These are phyloP conservation scores for Scortum barcoo DNA, from an alignment of 2,113 vertebrate species.

Conservation along the genomic window DNA sequence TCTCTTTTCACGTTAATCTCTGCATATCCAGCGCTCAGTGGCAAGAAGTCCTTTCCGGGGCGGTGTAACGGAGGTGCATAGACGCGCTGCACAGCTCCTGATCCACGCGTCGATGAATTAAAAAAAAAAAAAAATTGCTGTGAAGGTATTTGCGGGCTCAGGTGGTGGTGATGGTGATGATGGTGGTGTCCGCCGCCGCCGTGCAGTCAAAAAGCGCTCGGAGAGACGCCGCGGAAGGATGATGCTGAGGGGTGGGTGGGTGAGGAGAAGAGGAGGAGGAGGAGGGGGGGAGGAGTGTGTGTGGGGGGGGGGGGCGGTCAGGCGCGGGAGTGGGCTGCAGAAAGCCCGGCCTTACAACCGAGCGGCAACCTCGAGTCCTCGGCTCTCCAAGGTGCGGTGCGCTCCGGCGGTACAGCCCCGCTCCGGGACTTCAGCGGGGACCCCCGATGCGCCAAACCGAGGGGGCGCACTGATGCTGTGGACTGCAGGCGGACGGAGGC, in stretches of 20 bases:
- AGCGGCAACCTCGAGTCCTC: slow-evolving; percentile 40
- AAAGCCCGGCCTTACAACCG: slow-evolving; percentile 59
- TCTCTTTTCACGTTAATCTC: slow-evolving; percentile 89
- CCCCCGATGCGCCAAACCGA: slow-evolving; percentile 63
- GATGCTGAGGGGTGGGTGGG: too few relatives aligned
- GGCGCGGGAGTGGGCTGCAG: slow-evolving; percentile 59
- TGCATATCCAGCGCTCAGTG: slow-evolving; percentile 89
- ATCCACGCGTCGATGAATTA: slow-evolving; percentile 57
- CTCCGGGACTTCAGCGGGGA: slow-evolving; percentile 75
- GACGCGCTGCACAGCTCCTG: slow-evolving; percentile 57
- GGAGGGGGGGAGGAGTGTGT: too few relatives aligned
- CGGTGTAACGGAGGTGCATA: slow-evolving; percentile 67
- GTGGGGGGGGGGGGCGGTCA: too few relatives aligned
- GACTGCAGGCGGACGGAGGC: slow-evolving; percentile 70
- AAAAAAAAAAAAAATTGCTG: too few relatives aligned
- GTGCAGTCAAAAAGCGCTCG: slow-evolving; percentile 20
- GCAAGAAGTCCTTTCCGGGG: slow-evolving; percentile 79
- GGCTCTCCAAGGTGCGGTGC: slow-evolving; percentile 57
- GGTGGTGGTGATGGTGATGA: slow-evolving; percentile 1
- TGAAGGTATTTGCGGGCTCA: slow-evolving; percentile 54
- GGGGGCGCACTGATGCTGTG: slow-evolving; percentile 64
- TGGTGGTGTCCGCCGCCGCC: slow-evolving; percentile 38
- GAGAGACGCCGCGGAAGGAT: slow-evolving; percentile 45
- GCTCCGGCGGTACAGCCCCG: slow-evolving; percentile 9
- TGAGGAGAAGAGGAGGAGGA: slow-evolving; percentile 19